phyloP scores from a whole-genome alignment of 1,140 invertebrate genomes.

The Chelonus insularis region DNA sequence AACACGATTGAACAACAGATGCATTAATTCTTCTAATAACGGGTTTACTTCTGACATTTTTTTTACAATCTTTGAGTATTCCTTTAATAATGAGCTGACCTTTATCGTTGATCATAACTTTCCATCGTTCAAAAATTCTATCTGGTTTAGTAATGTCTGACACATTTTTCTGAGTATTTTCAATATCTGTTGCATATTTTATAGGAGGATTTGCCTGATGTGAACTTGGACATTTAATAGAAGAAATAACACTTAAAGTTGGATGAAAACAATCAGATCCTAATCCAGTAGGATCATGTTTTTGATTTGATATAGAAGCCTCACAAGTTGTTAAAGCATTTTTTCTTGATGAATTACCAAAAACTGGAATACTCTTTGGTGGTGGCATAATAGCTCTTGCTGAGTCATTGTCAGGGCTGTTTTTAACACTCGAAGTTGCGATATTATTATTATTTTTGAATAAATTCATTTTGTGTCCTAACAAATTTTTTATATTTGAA shows the following conservation, averaged over 20 bases:
- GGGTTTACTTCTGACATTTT: constrained; percentile 44
- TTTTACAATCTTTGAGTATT: constrained; percentile 38
- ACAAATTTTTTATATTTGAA: constrained; percentile 35
- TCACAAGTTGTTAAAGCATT: constrained; percentile 2
- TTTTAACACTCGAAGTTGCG: constrained; percentile 39
- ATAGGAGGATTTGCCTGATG: too few relatives aligned
- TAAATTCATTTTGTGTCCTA: not conserved
- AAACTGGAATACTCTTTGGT: constrained; percentile 21
- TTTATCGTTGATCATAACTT: constrained; percentile 39
- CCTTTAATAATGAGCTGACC: constrained; percentile 46
- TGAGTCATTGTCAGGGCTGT: not conserved
- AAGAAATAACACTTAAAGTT: constrained; percentile 13
- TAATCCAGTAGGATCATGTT: not conserved
- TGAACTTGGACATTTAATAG: constrained; percentile 10
- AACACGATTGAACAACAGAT: constrained; percentile 39
- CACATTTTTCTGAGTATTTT: not conserved
- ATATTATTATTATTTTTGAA: constrained; percentile 10
- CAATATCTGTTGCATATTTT: constrained; percentile 5
- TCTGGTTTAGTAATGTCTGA: not conserved
- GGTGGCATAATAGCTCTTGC: constrained; percentile 41
- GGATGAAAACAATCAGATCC: not conserved
- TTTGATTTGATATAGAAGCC: not conserved
- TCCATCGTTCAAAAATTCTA: constrained; percentile 42
- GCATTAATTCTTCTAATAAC: constrained; percentile 38
- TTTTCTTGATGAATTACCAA: not conserved